phyloP scores from a whole-genome alignment of 2,797 vertebrate species.

The Artibeus lituratus region DNA sequence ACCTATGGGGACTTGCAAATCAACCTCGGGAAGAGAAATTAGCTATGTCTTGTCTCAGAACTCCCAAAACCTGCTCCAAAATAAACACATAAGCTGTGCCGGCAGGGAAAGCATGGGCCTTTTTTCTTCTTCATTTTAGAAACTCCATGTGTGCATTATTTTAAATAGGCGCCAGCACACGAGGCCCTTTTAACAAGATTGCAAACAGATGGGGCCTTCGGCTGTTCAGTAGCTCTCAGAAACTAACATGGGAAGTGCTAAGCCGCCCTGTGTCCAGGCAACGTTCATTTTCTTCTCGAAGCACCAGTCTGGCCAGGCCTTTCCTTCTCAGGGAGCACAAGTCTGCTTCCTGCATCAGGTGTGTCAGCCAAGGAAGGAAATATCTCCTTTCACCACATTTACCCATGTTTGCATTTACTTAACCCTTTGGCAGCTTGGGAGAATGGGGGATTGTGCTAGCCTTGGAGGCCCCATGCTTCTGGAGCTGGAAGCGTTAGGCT shows the following conservation, averaged over 20 bases:
- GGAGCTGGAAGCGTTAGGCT: background rate
- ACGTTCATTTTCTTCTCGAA: conserved; percentile 1
- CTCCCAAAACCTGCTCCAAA: conserved; percentile 63
- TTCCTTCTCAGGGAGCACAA: background rate
- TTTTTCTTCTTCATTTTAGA: conserved; percentile 49
- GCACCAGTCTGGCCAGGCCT: conserved; percentile 26
- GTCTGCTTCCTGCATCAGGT: conserved; percentile 56
- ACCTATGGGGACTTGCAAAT: conserved; percentile 61
- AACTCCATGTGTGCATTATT: conserved; percentile 61
- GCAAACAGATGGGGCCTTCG: conserved; percentile 54
- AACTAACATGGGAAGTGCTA: conserved; percentile 19
- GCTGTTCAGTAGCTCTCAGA: conserved; percentile 51
- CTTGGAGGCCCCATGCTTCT: background rate
- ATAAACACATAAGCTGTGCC: conserved; percentile 54
- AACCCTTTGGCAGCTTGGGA: conserved; percentile 46
- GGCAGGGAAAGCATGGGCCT: background rate
- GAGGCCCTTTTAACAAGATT: conserved; percentile 62
- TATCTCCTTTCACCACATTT: conserved; percentile 42
- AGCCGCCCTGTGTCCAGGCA: background rate
- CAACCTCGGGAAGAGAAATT: conserved; percentile 50
- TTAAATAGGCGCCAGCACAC: conserved; percentile 58
- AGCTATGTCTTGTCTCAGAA: conserved; percentile 58
- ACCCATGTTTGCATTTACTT: conserved; percentile 4
- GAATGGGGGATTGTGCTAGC: background rate
- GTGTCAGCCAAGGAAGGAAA: conserved; percentile 46